phyloP scores from a whole-genome alignment of 2,888 invertebrate species.

The Seladonia tumulorum region DNA sequence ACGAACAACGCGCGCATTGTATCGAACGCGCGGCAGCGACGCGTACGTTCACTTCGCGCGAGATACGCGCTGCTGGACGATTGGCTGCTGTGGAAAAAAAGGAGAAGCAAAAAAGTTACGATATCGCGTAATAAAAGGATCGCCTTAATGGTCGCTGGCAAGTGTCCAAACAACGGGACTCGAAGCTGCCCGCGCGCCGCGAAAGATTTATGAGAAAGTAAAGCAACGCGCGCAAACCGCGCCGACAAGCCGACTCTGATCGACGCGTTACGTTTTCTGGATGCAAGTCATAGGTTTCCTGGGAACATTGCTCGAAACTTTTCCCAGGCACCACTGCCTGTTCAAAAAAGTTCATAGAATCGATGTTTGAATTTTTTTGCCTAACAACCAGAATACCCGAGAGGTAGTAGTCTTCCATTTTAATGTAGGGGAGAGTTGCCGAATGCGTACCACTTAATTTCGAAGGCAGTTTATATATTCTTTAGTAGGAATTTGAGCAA shows the following conservation, averaged over 20 bases:
- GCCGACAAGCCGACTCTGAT: constrained; percentile 6
- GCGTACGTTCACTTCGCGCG: constrained; percentile 50
- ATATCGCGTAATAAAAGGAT: constrained; percentile 39
- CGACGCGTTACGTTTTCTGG: constrained; percentile 3
- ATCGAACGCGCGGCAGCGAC: not conserved
- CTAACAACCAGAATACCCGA: too few species aligned
- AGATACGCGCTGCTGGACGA: constrained; percentile 17
- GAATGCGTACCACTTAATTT: too few species aligned
- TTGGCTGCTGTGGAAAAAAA: constrained; percentile 38
- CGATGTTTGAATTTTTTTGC: too few species aligned
- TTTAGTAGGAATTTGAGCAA: too few species aligned
- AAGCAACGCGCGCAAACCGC: not conserved
- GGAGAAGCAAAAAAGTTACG: constrained; percentile 33
- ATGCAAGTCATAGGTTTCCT: constrained; percentile 5
- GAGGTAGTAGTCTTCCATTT: too few species aligned
- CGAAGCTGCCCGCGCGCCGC: constrained; percentile 4
- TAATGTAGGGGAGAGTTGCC: too few species aligned
- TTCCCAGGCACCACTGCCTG: not conserved
- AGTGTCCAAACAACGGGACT: constrained; percentile 34
- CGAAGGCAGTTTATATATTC: too few species aligned
- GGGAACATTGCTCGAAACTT: not conserved
- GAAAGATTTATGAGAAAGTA: constrained; percentile 24
- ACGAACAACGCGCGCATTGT: constrained; percentile 22
- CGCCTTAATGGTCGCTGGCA: constrained; percentile 29
- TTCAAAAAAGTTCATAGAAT: not conserved